Base-by-base conservation (phyloP, 2,888 invertebrate species). In the Aleiodes testaceus region DNA sequence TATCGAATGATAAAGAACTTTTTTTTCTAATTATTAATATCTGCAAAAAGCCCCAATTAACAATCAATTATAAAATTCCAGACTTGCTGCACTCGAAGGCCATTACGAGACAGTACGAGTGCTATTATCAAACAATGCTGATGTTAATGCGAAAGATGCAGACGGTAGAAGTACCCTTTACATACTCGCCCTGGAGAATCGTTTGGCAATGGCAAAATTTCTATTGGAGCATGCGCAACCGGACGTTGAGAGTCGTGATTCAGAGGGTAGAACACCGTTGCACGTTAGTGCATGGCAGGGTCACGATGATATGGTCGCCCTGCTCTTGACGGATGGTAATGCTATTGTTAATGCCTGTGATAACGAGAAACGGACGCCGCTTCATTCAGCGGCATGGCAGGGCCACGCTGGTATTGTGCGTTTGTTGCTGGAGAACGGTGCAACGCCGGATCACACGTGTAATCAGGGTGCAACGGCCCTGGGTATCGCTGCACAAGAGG, bases 331-430 rank as follows among this genome's bases (percentile, higher is more conserved):
- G 79, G 90, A 92, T 88, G 95, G 94, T n/a, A 92, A 93, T 66
- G 97, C 97, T 1, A 91, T 92, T 80, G 95, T 97, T 0, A 96
- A 98, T 86, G 95, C 95, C 0, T 92, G 94, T 75, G 97, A 97
- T 88, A 91, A 94, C 75, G 96, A 97, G 87, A 92, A 92, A 75
- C 91, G 98, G 72, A 97, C 97, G 0, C 96, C 98, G 0, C 88
- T 98, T 75, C 98, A 98, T 89, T 97, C 97, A 44, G 97, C 97
- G 14, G 95, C 97, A 66, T 98, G 98, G 98, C 96, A 98, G 84
- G 98, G 98, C 0, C 95, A 98, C 82, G 91, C 93, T 47, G 91
- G 92, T 63, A 96, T 96, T 49, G 95, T 98, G 77, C 91, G 93
- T 72, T 89, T 96, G 47, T 88, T 96, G 12, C 89, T 98, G 53